Conservation (phyloP, 1,140 invertebrate species). For the Stenopsyche tienmushanensis region DNA sequence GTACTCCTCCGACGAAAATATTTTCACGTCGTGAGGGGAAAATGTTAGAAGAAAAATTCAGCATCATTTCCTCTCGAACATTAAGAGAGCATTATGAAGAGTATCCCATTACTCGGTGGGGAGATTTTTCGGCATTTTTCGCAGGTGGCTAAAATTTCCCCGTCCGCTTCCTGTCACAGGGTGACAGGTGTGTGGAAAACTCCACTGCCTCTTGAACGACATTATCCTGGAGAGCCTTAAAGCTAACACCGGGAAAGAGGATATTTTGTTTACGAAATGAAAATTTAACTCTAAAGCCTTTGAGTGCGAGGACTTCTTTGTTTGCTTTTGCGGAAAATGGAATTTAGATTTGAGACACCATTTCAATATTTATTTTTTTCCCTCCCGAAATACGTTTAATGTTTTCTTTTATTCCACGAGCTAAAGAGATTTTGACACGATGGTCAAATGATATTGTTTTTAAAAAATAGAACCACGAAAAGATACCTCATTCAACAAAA, state of each 20-base stretch:
- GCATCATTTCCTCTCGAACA: not conserved
- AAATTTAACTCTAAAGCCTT: conserved; percentile 24
- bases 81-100: not conserved
- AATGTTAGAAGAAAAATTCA: not conserved
- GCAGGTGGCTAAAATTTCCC: not conserved
- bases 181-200: not conserved
- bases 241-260: conserved; percentile 17
- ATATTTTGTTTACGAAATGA: conserved; percentile 25
- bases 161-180: not conserved
- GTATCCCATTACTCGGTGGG: not conserved
- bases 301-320: conserved; percentile 14
- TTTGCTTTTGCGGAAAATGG: conserved; percentile 12
- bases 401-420: too few relatives aligned
- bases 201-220: not conserved
- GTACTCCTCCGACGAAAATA: too few relatives aligned
- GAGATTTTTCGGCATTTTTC: not conserved
- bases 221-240: conserved; percentile 12
- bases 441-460: too few relatives aligned
- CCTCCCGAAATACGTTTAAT: too few relatives aligned
- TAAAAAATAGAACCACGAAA: too few relatives aligned
- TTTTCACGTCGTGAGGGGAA: too few relatives aligned
- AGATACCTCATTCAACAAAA: too few relatives aligned
- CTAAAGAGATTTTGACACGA: too few relatives aligned
- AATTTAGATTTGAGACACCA: conserved; percentile 4
- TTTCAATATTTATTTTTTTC: too few relatives aligned